These are phyloP conservation scores for Onchidella celtica DNA, from an alignment of 2,888 invertebrate genomes.

Conservation along the genomic window DNA sequence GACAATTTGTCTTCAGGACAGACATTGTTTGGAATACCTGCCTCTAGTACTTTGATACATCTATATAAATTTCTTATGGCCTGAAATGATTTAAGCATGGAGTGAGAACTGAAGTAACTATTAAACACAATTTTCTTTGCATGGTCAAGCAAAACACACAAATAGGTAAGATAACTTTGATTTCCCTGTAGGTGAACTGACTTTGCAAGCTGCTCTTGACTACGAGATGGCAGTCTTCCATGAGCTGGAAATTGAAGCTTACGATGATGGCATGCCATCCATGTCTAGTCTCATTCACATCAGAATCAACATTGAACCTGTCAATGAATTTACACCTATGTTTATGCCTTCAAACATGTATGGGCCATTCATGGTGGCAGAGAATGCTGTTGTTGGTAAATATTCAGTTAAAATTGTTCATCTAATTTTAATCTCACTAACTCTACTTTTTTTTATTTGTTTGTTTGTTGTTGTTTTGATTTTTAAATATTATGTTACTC, in stretches of 20 bases:
- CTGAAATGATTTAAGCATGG: no score
- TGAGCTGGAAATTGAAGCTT: constrained; percentile 56
- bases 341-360: constrained; percentile 60
- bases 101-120: no score
- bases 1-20: no score
- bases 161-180: no score
- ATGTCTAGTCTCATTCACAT: constrained; percentile 49
- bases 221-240: constrained; percentile 63
- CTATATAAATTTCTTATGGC: no score
- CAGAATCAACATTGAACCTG: constrained; percentile 52
- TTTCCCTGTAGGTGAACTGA: constrained; percentile 59
- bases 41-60: no score
- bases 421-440: neutral
- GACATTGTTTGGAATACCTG: no score
- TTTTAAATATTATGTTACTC: neutral
- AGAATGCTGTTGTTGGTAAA: neutral
- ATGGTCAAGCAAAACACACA: no score
- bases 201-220: constrained; percentile 58
- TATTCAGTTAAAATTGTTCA: neutral
- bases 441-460: neutral
- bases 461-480: neutral
- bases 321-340: constrained; percentile 56
- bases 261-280: constrained; percentile 58
- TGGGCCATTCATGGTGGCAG: constrained; percentile 21
- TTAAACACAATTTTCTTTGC: no score